These are phyloP conservation scores for Hephaestus fuliginosus DNA, from an alignment of 2,797 vertebrate species.

Conservation along the genomic window DNA sequence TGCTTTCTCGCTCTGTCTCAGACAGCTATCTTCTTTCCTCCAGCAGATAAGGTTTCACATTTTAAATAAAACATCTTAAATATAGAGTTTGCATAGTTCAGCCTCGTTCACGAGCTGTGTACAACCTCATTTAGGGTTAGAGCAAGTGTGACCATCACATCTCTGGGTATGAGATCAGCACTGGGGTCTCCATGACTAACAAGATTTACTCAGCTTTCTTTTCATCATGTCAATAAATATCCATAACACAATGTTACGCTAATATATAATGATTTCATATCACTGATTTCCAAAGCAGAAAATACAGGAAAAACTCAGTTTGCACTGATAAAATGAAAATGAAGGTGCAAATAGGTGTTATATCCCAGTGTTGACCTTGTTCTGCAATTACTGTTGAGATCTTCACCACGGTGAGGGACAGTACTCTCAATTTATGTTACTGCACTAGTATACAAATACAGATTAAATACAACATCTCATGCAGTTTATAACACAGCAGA, in stretches of 20 bases:
- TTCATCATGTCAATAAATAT: not conserved
- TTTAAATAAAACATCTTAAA: slow-evolving; percentile 89
- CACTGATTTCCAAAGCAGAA: not conserved
- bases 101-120: slow-evolving; percentile 37
- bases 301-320: not conserved
- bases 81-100: slow-evolving; percentile 71
- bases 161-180: not conserved
- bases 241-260: not conserved
- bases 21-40: slow-evolving; percentile 78
- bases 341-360: not conserved
- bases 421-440: slow-evolving; percentile 11
- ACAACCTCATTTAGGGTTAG: slow-evolving; percentile 50
- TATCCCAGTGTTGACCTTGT: slow-evolving; percentile 20
- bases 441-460: not conserved
- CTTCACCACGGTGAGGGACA: not conserved
- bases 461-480: slow-evolving; percentile 3
- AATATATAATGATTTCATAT: not conserved
- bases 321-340: slow-evolving; percentile 11
- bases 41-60: slow-evolving; percentile 78
- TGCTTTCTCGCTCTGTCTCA: slow-evolving; percentile 52
- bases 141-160: slow-evolving; percentile 38
- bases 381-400: slow-evolving; percentile 21
- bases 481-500: slow-evolving; percentile 23
- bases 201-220: slow-evolving; percentile 2
- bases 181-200: not conserved